Evolutionary conservation across 2,888 invertebrate genomes (phyloP), one percentile per base, ranked within the genome.

Genomic region (Drosophila peninsularis): DNA sequence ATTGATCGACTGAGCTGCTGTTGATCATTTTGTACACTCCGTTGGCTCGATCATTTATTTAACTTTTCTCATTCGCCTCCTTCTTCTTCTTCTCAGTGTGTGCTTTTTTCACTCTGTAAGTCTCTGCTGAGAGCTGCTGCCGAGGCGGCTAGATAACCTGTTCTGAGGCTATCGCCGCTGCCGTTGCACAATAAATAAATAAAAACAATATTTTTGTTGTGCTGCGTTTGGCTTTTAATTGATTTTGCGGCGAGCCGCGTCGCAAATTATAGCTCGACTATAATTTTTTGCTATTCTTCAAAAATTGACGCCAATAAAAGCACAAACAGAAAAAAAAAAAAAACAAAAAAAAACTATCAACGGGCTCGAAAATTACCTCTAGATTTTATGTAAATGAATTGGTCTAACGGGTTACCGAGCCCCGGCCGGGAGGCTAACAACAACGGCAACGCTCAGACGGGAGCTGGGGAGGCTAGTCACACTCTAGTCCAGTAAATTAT

Each of bases 171-270:
- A 67, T 69, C 69, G 74, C 63, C 63, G 54, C 19, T 52, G 67
- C 50, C 52, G 83, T 83, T 83, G 83, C 85, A 83, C 88, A 83
- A 83, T 83, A 85, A 87, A 87, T 81, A 82, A 87, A 84, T 81
- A 80, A 76, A 84, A 78, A 65, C 64, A 74, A 73, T 58, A 78
- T 74, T 66, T 70, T 66, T 70, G 58, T 66, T 78, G 68, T 54
- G 61, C 64, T 82, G 78, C 72, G 87, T 73, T 71, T 71, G 82
- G 67, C 65, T 87, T 87, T 83, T 83, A 83, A 83, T 83, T 83
- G 83, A 87, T 83, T 83, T 84, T 71, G 82, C 68, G 76, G 57
- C 79, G 61, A 67, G 64, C 74, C 60, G 60, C 77, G 36, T 64
- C 81, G 75, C 82, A 81, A 83, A 87, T 82, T 83, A 83, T 83